A percentile compares a stretch with the other conserved stretches of the same genome.
Evolutionary conservation across 2,888 invertebrate genomes (phyloP).

Genomic region (Chaitophorus viminalis): DNA sequence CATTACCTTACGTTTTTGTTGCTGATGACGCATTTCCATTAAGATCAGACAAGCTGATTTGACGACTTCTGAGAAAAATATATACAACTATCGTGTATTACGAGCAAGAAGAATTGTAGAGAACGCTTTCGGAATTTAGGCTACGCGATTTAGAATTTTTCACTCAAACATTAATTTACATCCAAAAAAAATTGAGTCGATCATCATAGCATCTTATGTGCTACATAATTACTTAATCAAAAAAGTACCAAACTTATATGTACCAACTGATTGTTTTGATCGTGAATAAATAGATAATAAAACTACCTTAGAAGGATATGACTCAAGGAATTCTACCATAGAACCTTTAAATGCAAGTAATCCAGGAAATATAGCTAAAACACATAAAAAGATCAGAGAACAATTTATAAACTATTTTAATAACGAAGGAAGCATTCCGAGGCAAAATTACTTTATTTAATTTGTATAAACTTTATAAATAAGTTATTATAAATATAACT

Average conservation of each 20-base stretch:
- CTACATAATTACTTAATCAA: slow-evolving; percentile 20
- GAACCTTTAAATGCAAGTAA: slow-evolving; percentile 1
- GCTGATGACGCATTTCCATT: slow-evolving; percentile 65
- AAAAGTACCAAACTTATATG: slow-evolving; percentile 23
- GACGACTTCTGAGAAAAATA: slow-evolving; percentile 62
- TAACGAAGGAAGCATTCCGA: background rate
- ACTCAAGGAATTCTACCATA: slow-evolving; percentile 7
- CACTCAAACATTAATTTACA: slow-evolving; percentile 22
- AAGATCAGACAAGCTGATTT: slow-evolving; percentile 43
- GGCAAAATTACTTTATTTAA: slow-evolving; percentile 27
- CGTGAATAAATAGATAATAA: slow-evolving; percentile 9
- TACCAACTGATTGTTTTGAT: slow-evolving; percentile 7
- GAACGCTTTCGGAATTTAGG: slow-evolving; percentile 17
- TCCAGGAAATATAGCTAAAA: slow-evolving; percentile 4
- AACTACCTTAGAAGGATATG: slow-evolving; percentile 15
- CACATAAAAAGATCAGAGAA: slow-evolving; percentile 10
- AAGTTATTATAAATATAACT: too few relatives aligned
- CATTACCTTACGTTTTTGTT: slow-evolving; percentile 63
- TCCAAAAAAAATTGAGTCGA: slow-evolving; percentile 15
- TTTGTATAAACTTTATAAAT: background rate
- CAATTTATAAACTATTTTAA: slow-evolving; percentile 21
- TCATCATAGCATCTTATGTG: background rate
- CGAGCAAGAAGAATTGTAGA: too few relatives aligned
- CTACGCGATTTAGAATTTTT: slow-evolving; percentile 62
- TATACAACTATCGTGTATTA: slow-evolving; percentile 63